A percentile compares a stretch with the other conserved stretches of the same genome.
Conservation (phyloP, 2,113 vertebrate genomes). For the Oplegnathus fasciatus region DNA sequence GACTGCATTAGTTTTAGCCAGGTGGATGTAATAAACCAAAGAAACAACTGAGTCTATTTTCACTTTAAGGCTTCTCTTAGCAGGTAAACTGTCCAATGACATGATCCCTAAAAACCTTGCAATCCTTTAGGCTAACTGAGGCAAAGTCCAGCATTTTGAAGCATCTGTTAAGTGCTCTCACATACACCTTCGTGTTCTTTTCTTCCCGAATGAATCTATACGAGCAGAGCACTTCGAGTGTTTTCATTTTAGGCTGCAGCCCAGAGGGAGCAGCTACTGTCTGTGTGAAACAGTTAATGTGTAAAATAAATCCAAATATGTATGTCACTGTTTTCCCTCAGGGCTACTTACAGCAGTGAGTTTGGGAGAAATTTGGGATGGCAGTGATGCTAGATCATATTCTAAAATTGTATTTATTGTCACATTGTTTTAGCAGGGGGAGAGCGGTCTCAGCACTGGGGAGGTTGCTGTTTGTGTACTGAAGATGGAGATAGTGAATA, state of each 20-base stretch:
- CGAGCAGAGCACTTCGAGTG: not conserved
- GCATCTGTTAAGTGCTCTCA: constrained; percentile 13
- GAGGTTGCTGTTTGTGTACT: constrained; percentile 12
- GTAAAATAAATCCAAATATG: constrained; percentile 68
- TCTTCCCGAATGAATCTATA: constrained; percentile 22
- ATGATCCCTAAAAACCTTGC: no score
- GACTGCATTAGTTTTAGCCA: not conserved
- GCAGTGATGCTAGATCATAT: constrained; percentile 53
- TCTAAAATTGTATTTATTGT: constrained; percentile 45
- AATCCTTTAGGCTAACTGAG: not conserved
- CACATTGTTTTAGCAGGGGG: constrained; percentile 32
- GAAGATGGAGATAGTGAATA: constrained; percentile 18
- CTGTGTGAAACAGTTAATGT: constrained; percentile 47
- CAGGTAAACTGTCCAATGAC: not conserved
- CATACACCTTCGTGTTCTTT: constrained; percentile 2
- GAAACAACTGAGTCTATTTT: not conserved
- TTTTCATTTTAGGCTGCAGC: constrained; percentile 50
- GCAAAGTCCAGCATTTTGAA: not conserved
- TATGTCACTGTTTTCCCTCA: constrained; percentile 46
- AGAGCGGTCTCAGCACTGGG: constrained; percentile 10
- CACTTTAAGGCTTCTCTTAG: not conserved
- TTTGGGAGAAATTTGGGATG: constrained; percentile 31
- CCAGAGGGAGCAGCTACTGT: constrained; percentile 45
- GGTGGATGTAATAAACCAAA: not conserved
- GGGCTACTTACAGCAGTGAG: constrained; percentile 34